Percentiles rank a stretch among this genome's conserved stretches.
Conservation (phyloP, 2,797 vertebrate species). For the Limosa lapponica region DNA sequence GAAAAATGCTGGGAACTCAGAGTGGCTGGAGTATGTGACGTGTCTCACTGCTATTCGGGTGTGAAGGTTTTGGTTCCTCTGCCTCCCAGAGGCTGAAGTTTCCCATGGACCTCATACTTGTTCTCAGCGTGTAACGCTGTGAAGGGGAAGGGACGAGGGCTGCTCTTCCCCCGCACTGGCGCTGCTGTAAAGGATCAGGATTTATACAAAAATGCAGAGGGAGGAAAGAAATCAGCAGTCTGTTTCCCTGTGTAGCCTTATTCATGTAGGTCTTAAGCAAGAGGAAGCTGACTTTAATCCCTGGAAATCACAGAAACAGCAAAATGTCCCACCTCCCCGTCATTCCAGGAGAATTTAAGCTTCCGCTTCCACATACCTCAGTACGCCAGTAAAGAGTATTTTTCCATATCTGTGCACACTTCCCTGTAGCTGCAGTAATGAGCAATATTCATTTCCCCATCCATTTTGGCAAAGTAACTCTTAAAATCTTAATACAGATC, state of each 20-base stretch:
- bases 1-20: neutral
- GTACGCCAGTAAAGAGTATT: neutral
- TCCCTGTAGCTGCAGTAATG: neutral
- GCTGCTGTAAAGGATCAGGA: neutral
- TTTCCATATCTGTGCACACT: neutral
- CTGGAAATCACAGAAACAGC: constrained; percentile 37
- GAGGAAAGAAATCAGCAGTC: neutral
- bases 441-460: neutral
- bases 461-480: neutral
- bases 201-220: neutral
- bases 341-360: constrained; percentile 13
- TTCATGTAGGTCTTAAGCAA: neutral
- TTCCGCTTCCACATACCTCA: constrained; percentile 9
- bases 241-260: neutral
- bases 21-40: neutral
- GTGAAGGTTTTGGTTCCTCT: neutral
- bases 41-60: neutral
- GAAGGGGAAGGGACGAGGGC: neutral
- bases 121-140: neutral
- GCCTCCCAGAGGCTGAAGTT: neutral
- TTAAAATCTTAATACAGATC: neutral
- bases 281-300: constrained; percentile 40
- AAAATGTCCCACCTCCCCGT: neutral
- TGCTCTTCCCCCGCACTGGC: accelerated
- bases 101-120: neutral